Evolutionary conservation across 2,888 invertebrate genomes (phyloP).

Genomic region (Gnatocerus cornutus): DNA sequence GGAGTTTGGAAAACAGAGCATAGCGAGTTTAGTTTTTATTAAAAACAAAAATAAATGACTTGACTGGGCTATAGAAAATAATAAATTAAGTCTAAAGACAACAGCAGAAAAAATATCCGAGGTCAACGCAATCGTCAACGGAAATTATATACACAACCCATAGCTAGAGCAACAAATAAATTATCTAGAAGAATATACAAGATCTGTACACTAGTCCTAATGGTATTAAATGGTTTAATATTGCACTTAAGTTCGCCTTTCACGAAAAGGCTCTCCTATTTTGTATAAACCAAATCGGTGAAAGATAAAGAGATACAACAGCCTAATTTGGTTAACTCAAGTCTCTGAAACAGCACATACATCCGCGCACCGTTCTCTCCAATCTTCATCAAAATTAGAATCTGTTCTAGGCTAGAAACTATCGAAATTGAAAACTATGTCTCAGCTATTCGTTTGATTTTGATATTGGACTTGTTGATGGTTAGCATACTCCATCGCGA

Average conservation of each 20-base stretch:
- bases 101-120: constrained; percentile 26
- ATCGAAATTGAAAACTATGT: constrained; percentile 63
- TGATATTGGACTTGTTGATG: constrained; percentile 68
- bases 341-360: constrained; percentile 9
- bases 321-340: constrained; percentile 54
- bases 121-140: constrained; percentile 13
- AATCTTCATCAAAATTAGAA: constrained; percentile 23
- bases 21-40: constrained; percentile 34
- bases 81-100: constrained; percentile 42
- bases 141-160: constrained; percentile 45
- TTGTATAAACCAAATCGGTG: constrained; percentile 9
- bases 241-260: constrained; percentile 51
- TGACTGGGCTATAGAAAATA: constrained; percentile 21
- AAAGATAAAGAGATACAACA: constrained; percentile 52
- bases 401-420: constrained; percentile 57
- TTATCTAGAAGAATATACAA: constrained; percentile 49
- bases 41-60: constrained; percentile 33
- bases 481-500: constrained; percentile 68
- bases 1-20: not conserved
- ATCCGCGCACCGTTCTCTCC: not conserved
- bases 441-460: constrained; percentile 68
- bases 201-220: constrained; percentile 55
- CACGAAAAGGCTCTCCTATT: constrained; percentile 30
- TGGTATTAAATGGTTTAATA: constrained; percentile 53
- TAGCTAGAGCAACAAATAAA: constrained; percentile 42